Evolutionary conservation across 2,113 vertebrate species (phyloP).

Genomic region (Erythrocercus mccallii): DNA sequence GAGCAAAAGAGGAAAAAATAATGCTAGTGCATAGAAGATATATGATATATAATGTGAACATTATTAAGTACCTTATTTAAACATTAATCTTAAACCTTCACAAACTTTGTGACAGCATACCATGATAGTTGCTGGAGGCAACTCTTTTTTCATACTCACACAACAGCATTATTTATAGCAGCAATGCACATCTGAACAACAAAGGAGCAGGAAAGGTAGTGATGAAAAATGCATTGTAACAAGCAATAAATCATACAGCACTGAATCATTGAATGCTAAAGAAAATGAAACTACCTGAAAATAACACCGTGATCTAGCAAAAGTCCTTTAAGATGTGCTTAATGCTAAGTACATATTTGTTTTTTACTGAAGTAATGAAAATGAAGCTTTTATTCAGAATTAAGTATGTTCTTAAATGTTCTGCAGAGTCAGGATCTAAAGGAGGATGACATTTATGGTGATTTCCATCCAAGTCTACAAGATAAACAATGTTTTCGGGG

Average conservation of each 20-base stretch:
- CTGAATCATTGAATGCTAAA: not conserved
- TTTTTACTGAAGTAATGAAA: not conserved
- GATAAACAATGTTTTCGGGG: not conserved
- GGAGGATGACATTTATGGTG: not conserved
- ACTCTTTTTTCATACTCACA: not conserved
- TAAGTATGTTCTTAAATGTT: not conserved
- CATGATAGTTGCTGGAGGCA: slow-evolving; percentile 2
- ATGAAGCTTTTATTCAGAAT: not conserved
- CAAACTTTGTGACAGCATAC: not conserved
- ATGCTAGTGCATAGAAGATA: not conserved
- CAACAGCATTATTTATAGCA: slow-evolving; percentile 26
- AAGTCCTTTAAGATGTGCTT: not conserved
- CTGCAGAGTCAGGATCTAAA: not conserved
- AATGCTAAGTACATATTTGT: not conserved
- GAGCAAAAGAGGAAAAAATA: not conserved
- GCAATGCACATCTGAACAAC: not conserved
- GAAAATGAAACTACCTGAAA: not conserved
- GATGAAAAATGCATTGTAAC: not conserved
- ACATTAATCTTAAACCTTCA: slow-evolving; percentile 6
- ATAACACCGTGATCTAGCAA: not conserved
- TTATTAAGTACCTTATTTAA: slow-evolving; percentile 23
- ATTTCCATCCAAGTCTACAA: not conserved
- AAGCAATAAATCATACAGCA: slow-evolving; percentile 24
- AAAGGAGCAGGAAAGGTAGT: not conserved
- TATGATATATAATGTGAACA: not conserved